phyloP scores from a whole-genome alignment of 1,140 invertebrate species.

The Argopecten irradians region DNA sequence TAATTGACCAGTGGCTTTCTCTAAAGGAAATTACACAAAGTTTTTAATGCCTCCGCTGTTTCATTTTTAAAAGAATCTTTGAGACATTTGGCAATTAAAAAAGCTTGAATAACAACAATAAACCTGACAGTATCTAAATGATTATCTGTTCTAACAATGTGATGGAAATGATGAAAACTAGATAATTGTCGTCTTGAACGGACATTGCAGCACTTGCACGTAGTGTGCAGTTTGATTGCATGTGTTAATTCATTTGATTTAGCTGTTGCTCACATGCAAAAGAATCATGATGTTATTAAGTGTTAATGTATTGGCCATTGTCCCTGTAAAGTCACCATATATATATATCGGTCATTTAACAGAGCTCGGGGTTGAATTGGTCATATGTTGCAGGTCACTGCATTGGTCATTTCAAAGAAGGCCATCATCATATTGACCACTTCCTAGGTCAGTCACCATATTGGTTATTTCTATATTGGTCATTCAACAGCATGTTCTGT shows the following conservation, averaged over 20 bases:
- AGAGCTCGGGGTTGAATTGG: too few species aligned
- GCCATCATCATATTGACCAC: too few species aligned
- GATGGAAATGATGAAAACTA: too few species aligned
- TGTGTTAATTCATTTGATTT: background rate
- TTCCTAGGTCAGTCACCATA: too few species aligned
- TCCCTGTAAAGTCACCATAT: too few species aligned
- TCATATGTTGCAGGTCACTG: too few species aligned
- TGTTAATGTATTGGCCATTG: too few species aligned
- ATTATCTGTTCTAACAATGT: background rate
- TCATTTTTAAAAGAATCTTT: background rate
- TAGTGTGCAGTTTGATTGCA: background rate
- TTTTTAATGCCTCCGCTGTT: background rate
- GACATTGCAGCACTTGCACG: background rate
- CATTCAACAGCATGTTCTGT: too few species aligned
- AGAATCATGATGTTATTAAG: too few species aligned
- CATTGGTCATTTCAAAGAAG: background rate
- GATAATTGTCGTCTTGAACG: background rate
- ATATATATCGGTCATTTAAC: too few species aligned
- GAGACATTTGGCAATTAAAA: background rate
- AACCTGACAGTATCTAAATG: background rate
- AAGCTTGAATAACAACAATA: background rate
- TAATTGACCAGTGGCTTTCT: background rate
- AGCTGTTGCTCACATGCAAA: background rate
- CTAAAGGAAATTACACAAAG: background rate
- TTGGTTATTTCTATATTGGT: too few species aligned